Conservation (phyloP, 1,140 invertebrate genomes). For the Drosophila erecta region DNA sequence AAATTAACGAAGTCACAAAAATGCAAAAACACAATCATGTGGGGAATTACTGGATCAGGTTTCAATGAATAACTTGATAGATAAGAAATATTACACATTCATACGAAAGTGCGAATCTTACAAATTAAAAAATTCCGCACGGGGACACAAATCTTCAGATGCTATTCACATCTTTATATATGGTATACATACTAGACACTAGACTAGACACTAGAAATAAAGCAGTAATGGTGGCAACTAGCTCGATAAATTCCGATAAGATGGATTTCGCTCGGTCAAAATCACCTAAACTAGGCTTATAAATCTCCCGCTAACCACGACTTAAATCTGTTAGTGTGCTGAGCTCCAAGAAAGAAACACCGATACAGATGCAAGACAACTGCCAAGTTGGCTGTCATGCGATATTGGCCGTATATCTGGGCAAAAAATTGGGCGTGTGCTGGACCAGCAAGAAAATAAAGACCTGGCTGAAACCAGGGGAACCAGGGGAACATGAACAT, state of each 20-base stretch:
- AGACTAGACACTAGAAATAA: no score
- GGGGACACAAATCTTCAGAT: no score
- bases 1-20: conserved; percentile 37
- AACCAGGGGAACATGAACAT: conserved; percentile 13
- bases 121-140: no score
- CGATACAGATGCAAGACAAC: conserved; percentile 35
- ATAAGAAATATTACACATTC: neutral
- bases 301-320: conserved; percentile 17
- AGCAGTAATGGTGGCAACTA: neutral
- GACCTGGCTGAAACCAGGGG: conserved; percentile 25
- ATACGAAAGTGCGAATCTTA: neutral
- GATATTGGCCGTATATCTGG: conserved; percentile 35
- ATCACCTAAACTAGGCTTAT: conserved; percentile 9
- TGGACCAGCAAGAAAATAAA: conserved; percentile 29
- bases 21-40: conserved; percentile 21
- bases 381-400: conserved; percentile 51
- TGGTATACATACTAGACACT: no score
- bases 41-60: conserved; percentile 7
- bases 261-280: neutral
- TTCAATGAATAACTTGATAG: neutral
- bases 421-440: conserved; percentile 67
- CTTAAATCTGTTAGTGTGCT: conserved; percentile 24
- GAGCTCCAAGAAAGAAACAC: conserved; percentile 3
- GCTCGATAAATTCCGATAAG: conserved; percentile 9
- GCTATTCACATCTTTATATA: no score